Evolutionary conservation across 2,113 vertebrate genomes (phyloP), one percentile per base, ranked within the genome.

Genomic region (Lampris incognitus): DNA sequence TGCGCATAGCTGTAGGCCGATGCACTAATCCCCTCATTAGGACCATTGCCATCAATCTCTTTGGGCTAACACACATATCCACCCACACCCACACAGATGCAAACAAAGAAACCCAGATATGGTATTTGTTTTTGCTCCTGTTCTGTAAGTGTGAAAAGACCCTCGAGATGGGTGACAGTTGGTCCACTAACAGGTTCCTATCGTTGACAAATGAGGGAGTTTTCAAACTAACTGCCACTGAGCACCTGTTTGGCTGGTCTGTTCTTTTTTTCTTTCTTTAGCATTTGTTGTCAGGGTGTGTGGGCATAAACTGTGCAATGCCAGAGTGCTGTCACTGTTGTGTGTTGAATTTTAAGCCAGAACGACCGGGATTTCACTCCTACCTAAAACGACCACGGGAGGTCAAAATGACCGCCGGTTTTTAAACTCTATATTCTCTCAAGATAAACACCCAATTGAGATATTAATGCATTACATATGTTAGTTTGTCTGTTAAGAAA

Each of bases 211-310:
- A 88, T 78, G 84, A 83, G 83, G 63, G 76, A 5, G 72, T 80
- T 85, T 85, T 56, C 13, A 74, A 85, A 74, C 83, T 88, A 88
- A 90, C 85, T 86, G 84, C 83, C 84, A 85, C 64, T 56, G 83
- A 88, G 89, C 89, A 91, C 88, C 88, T 88, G 85, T 57, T 49
- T 51, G 0, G 82, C 76, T 78, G 81, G 84, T 87, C 91, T 88
- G 70, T 61, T 71, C 68, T 86, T 59, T 71, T 67, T 86, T 78
- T 61, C 69, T 70, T 86, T 59, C 73, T 67, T 86, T 78, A 79
- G 82, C 79, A 62, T 89, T 87, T 77, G 73, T 88, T 90, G 83
- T 79, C 87, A 83, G 70, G 24, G 2, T 78, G 76, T 55, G 69
- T 36, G 0, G 51, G 66, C 67, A 78, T 74, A 52, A 70, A 24